Conservation (phyloP, 1,140 invertebrate species). For the Sinella curviseta region DNA sequence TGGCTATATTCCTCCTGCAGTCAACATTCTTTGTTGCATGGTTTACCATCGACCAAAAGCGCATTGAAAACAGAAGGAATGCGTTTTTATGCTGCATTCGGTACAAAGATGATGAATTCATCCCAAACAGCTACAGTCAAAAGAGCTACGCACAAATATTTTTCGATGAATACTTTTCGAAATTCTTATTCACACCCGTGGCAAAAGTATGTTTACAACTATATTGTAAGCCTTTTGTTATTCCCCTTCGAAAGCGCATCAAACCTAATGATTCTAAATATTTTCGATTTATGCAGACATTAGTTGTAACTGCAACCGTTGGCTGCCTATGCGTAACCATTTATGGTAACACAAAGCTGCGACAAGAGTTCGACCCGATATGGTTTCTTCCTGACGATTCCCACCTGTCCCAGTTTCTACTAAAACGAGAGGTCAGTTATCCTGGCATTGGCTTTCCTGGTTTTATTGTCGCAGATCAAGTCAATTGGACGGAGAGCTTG, state of each 20-base stretch:
- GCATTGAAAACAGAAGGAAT: constrained; percentile 57
- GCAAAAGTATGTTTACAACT: constrained; percentile 54
- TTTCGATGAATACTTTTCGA: constrained; percentile 59
- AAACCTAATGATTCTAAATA: neutral
- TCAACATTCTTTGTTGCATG: constrained; percentile 63
- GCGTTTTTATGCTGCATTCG: constrained; percentile 57
- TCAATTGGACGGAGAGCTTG: constrained; percentile 42
- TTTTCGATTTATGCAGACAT: constrained; percentile 16
- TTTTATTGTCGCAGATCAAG: constrained; percentile 44
- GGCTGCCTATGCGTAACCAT: constrained; percentile 11
- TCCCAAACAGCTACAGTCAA: constrained; percentile 31
- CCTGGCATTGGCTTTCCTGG: constrained; percentile 31
- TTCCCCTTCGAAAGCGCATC: too few relatives aligned
- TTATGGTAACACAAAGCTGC: constrained; percentile 55
- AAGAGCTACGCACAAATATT: constrained; percentile 48
- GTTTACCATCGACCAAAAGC: constrained; percentile 59
- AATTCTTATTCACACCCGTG: constrained; percentile 56
- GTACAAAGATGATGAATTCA: constrained; percentile 27
- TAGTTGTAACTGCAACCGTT: constrained; percentile 20
- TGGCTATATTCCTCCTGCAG: constrained; percentile 60
- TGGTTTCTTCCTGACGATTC: constrained; percentile 62
- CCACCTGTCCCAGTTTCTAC: constrained; percentile 24
- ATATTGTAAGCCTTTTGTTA: too few relatives aligned
- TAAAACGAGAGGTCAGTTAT: constrained; percentile 20
- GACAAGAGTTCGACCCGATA: constrained; percentile 74